Evolutionary conservation across 2,797 vertebrate species (phyloP).

Genomic region (Spinibarbus caldwelli): DNA sequence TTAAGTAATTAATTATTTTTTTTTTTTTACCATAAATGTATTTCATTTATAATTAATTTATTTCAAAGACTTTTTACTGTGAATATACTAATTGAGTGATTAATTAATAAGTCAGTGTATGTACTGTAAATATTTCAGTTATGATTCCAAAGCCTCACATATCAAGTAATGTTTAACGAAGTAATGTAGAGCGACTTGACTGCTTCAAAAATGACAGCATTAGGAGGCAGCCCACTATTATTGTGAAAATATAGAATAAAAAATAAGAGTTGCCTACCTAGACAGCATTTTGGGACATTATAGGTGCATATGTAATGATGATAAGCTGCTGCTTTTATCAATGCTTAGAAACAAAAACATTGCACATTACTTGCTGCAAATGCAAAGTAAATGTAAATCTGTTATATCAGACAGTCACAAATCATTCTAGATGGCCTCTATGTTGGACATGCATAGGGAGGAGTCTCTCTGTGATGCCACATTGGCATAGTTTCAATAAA

Average conservation of each 20-base stretch:
- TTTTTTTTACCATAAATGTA: too few relatives aligned
- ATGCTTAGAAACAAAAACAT: neutral
- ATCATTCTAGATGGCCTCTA: neutral
- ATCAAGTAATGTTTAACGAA: neutral
- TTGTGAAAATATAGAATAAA: neutral
- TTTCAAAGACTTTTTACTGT: too few relatives aligned
- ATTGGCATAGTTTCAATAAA: conserved; percentile 53
- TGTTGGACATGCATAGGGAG: conserved; percentile 22
- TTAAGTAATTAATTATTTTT: too few relatives aligned
- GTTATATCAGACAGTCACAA: conserved; percentile 25
- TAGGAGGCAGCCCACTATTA: neutral
- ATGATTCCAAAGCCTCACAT: neutral
- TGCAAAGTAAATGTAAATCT: neutral
- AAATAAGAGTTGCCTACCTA: neutral
- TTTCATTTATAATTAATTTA: too few relatives aligned
- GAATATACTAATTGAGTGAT: neutral
- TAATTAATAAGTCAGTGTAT: neutral
- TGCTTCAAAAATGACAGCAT: neutral
- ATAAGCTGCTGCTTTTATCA: neutral
- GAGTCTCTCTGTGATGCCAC: conserved; percentile 39
- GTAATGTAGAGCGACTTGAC: neutral
- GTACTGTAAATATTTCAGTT: neutral
- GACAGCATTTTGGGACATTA: neutral
- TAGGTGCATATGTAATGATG: neutral
- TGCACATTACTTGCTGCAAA: neutral